phyloP scores from a whole-genome alignment of 2,113 vertebrate species.

The Okapia johnstoni region DNA sequence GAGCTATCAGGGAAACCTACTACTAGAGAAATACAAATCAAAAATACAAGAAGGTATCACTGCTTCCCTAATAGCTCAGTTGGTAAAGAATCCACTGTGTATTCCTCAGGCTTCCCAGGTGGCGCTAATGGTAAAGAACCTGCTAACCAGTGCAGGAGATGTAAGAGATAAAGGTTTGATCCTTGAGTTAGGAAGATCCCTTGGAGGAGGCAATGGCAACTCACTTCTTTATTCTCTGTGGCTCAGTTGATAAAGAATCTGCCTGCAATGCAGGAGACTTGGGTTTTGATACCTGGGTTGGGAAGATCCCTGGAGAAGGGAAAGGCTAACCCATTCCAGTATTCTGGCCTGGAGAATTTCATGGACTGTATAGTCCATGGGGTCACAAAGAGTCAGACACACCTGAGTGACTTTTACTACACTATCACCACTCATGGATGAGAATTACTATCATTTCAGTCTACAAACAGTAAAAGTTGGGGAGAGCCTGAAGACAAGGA shows the following conservation, averaged over 20 bases:
- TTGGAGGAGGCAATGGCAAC: too few species aligned
- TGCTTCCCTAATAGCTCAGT: neutral
- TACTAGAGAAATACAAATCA: neutral
- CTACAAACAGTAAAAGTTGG: neutral
- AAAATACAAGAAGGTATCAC: neutral
- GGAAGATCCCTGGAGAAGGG: neutral
- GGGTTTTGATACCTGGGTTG: neutral
- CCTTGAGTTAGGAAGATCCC: neutral
- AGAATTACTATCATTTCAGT: neutral
- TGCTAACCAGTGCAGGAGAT: neutral
- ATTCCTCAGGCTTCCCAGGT: too few species aligned
- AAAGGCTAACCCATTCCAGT: neutral
- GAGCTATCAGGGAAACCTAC: neutral
- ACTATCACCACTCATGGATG: neutral
- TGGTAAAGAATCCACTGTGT: neutral
- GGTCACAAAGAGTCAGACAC: rapidly evolving
- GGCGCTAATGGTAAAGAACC: too few species aligned
- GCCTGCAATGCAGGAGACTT: neutral
- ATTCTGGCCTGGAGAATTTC: neutral
- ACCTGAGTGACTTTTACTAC: neutral
- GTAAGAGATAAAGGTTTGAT: neutral
- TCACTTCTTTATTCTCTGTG: neutral
- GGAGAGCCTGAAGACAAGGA: neutral
- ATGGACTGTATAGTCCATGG: neutral
- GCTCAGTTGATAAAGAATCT: neutral